phyloP scores from a whole-genome alignment of 2,113 vertebrate species.

The Amphiprion percula region DNA sequence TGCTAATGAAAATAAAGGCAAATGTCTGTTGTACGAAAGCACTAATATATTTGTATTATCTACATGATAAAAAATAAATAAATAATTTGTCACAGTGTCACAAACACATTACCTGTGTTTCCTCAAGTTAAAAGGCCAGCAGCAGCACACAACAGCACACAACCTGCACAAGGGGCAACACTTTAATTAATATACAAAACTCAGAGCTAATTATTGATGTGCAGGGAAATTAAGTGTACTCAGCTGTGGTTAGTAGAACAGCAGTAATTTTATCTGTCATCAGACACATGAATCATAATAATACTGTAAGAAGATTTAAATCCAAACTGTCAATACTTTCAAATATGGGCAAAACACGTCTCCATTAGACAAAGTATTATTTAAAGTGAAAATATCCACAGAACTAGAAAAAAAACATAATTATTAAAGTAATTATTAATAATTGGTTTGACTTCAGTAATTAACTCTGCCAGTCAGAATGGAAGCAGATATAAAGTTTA shows the following conservation, averaged over 20 bases:
- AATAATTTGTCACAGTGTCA: background rate
- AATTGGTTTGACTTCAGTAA: no score
- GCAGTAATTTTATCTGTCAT: constrained; percentile 2
- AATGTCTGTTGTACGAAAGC: background rate
- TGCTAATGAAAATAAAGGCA: background rate
- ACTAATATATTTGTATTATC: background rate
- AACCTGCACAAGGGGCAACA: background rate
- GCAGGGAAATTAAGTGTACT: background rate
- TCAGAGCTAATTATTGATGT: background rate
- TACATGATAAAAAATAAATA: background rate
- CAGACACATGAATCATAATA: no score
- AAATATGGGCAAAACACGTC: no score
- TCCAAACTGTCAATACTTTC: background rate
- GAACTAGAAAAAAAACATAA: no score
- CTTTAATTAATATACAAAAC: background rate
- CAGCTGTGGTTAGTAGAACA: background rate
- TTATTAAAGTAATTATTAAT: no score
- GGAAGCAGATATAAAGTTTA: no score
- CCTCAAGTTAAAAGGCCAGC: background rate
- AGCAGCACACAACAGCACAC: background rate
- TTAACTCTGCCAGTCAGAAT: no score
- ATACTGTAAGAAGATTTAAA: background rate
- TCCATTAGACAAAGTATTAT: no score
- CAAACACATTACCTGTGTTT: background rate
- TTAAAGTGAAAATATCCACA: no score